A percentile compares a stretch with the other conserved stretches of the same genome.
Conservation (phyloP, 2,113 vertebrate genomes). For the Amphilophus citrinellus region DNA sequence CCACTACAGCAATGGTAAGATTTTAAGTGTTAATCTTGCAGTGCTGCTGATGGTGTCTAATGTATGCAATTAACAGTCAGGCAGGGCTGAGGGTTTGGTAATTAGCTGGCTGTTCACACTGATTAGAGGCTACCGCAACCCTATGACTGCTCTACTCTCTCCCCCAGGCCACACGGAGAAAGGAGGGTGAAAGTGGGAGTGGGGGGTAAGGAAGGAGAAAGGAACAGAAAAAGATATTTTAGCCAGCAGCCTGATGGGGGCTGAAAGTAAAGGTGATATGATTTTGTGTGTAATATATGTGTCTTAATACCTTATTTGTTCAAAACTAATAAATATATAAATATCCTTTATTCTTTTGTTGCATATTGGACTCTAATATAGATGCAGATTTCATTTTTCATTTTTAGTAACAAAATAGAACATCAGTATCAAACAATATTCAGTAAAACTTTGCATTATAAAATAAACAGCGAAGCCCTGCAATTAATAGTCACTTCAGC, state of each 20-base stretch:
- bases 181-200: slow-evolving; percentile 17
- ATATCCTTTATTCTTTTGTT: neutral
- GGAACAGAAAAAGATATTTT: slow-evolving; percentile 49
- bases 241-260: slow-evolving; percentile 44
- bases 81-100: slow-evolving; percentile 92
- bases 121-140: slow-evolving; percentile 90
- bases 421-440: neutral
- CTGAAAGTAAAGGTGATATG: slow-evolving; percentile 38
- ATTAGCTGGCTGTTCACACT: slow-evolving; percentile 93
- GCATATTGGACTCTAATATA: neutral
- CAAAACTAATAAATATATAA: neutral
- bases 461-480: neutral
- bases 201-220: slow-evolving; percentile 43
- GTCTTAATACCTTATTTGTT: slow-evolving; percentile 4
- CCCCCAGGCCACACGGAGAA: slow-evolving; percentile 71
- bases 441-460: neutral
- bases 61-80: slow-evolving; percentile 99
- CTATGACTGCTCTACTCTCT: slow-evolving; percentile 78
- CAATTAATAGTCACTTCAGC: neutral
- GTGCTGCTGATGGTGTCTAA: slow-evolving; percentile 99
- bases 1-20: slow-evolving; percentile 87
- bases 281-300: slow-evolving; percentile 17
- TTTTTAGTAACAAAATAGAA: neutral
- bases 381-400: neutral
- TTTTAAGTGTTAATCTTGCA: slow-evolving; percentile 99